A percentile compares a stretch with the other conserved stretches of the same genome.
These are phyloP conservation scores for Vulpes vulpes DNA, from an alignment of 2,113 vertebrate genomes.

Conservation along the genomic window DNA sequence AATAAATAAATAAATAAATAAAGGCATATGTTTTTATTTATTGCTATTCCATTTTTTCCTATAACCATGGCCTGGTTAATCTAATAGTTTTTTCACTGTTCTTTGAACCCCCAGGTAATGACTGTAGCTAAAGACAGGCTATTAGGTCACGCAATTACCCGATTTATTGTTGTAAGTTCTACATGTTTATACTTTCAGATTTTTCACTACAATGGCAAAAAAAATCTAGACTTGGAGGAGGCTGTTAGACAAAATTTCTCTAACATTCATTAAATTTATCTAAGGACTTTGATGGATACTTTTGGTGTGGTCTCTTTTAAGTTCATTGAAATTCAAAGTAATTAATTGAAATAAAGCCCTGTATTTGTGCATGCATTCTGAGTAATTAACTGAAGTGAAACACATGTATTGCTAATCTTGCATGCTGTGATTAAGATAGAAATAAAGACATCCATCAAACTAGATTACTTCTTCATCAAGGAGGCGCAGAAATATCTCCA, in stretches of 20 bases:
- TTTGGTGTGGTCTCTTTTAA: neutral
- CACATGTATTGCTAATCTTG: constrained; percentile 70
- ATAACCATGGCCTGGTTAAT: neutral
- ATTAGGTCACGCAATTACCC: constrained; percentile 64
- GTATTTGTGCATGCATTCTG: constrained; percentile 53
- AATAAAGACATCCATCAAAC: constrained; percentile 81
- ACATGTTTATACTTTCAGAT: constrained; percentile 58
- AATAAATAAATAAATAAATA: too few species aligned
- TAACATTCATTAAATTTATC: neutral
- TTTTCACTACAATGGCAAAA: constrained; percentile 58
- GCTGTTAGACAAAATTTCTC: neutral
- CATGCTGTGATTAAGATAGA: constrained; percentile 62
- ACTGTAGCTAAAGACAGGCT: constrained; percentile 58
- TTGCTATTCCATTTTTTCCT: neutral
- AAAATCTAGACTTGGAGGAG: constrained; percentile 15
- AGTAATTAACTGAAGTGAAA: constrained; percentile 78
- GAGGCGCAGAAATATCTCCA: constrained; percentile 68
- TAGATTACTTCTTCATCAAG: constrained; percentile 81
- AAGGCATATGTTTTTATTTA: too few species aligned
- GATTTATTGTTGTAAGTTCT: constrained; percentile 32
- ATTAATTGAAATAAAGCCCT: constrained; percentile 68
- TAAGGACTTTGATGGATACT: constrained; percentile 4
- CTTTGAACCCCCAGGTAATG: constrained; percentile 61
- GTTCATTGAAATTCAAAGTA: constrained; percentile 67
- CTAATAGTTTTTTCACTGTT: constrained; percentile 61